Evolutionary conservation across 2,113 vertebrate species (phyloP), one percentile per base, ranked within the genome.

Genomic region (Ophthalmolycus amberensis): DNA sequence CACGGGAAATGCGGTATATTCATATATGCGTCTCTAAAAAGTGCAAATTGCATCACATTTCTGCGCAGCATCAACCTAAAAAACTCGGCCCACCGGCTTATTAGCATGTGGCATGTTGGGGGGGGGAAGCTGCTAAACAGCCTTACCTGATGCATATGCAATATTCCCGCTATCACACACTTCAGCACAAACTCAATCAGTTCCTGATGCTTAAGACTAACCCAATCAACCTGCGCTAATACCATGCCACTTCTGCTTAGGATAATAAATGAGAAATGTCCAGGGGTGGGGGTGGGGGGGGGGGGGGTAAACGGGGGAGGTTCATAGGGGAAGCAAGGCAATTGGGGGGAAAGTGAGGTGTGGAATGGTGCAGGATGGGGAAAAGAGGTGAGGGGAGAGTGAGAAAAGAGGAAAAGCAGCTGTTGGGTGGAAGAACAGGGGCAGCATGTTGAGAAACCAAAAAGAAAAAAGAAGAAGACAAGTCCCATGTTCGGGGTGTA

Each of bases 221-320:
- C 91, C 92, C 91, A 90, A 90, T 93, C 91, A 80, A 80, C 90
- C 78, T 58, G 63, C 22, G 56, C 87, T 94, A 93, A 93, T 89
- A 84, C 91, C 77, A 11, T 90, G 91, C 90, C 92, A 93, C 92
- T 92, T 91, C 91, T 83, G 80, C 88, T 93, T 88, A 92, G 79
- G 84, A 80, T 91, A 91, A 92, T 93, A 91, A 92, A 93, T 91
- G 88, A 88, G 88, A 91, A 91, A 91, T 85, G 90, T 93, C 90
- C 88, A 85, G 52, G 77, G n/a, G n/a, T n/a, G n/a, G n/a, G 70
- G 12, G 34, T 3, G 5, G 32, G 32, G 4, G 37, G 27, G 68
- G 67, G 22, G 29, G 68, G 37, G 65, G 38, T 54, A 50, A 80
- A 67, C 29, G 32, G 27, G 25, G 46, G 58, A 59, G 75, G 65